Conservation (phyloP, 2,113 vertebrate species). For the Tetrax tetrax region DNA sequence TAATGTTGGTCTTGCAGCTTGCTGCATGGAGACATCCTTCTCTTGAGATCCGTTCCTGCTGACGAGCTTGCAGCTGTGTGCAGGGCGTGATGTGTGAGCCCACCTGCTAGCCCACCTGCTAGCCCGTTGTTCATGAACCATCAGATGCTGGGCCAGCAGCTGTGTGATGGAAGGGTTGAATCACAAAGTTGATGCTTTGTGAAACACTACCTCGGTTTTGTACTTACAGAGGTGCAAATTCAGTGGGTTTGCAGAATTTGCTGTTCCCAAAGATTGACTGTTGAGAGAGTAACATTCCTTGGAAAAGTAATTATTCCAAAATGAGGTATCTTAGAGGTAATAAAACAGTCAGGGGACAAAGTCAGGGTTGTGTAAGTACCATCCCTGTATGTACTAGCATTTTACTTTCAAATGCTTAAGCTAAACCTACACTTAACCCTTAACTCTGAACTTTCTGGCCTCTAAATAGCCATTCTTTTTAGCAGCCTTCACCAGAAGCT, state of each 20-base stretch:
- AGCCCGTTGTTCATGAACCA: not conserved
- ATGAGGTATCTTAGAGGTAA: not conserved
- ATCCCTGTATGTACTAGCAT: not conserved
- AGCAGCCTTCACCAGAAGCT: not conserved
- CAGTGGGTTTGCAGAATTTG: not conserved
- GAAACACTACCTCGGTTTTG: not conserved
- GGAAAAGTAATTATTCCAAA: not conserved
- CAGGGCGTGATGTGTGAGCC: not conserved
- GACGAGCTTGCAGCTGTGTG: not conserved
- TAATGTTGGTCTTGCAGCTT: rapidly evolving
- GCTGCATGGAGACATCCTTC: not conserved
- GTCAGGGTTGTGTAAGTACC: not conserved
- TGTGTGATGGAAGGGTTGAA: not conserved
- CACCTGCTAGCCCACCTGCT: not conserved
- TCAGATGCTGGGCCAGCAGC: not conserved
- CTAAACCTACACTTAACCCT: not conserved
- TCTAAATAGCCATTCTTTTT: not conserved
- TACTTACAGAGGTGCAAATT: not conserved
- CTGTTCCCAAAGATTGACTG: not conserved
- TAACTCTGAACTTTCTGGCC: not conserved
- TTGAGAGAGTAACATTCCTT: not conserved
- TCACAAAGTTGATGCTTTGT: not conserved
- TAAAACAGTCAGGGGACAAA: not conserved
- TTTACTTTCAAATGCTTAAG: not conserved
- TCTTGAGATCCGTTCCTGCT: not conserved